A percentile compares a stretch with the other conserved stretches of the same genome.
Conservation (phyloP, 2,888 invertebrate species). For the Hypselothyrea guttata region DNA sequence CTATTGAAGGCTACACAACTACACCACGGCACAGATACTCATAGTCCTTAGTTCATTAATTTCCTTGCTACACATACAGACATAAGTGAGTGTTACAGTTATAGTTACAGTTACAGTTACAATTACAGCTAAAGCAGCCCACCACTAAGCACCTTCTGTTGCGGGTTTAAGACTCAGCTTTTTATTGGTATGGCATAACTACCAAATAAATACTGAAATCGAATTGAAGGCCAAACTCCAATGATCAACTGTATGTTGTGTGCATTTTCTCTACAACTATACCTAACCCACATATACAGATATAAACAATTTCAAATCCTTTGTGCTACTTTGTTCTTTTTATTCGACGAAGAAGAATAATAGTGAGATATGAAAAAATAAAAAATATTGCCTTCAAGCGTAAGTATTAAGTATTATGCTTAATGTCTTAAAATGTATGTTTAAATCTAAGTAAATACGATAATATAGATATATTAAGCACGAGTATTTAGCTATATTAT, state of each 20-base stretch:
- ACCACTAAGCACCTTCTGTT: conserved; percentile 57
- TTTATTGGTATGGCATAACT: too few relatives aligned
- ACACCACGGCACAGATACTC: conserved; percentile 14
- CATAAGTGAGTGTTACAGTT: conserved; percentile 14
- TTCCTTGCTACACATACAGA: conserved; percentile 23
- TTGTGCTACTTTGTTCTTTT: conserved; percentile 34
- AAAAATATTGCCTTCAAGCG: conserved; percentile 66
- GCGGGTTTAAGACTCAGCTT: conserved; percentile 46
- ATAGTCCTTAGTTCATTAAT: conserved; percentile 27
- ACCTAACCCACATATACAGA: conserved; percentile 13
- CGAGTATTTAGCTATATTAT: conserved; percentile 39
- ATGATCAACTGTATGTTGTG: conserved; percentile 44
- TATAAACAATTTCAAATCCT: conserved; percentile 27
- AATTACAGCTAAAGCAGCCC: conserved; percentile 51
- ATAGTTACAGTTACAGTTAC: conserved; percentile 32
- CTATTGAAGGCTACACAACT: not conserved
- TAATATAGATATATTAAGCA: conserved; percentile 22
- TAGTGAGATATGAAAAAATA: conserved; percentile 25
- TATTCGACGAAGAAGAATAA: conserved; percentile 17
- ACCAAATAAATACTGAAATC: too few relatives aligned
- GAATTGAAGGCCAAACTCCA: conserved; percentile 15
- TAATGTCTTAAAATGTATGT: conserved; percentile 57
- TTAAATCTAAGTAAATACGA: conserved; percentile 43
- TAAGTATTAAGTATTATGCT: conserved; percentile 70
- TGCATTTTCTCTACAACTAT: conserved; percentile 56